phyloP scores from a whole-genome alignment of 2,888 invertebrate genomes.

The Mimumesa dahlbomi region DNA sequence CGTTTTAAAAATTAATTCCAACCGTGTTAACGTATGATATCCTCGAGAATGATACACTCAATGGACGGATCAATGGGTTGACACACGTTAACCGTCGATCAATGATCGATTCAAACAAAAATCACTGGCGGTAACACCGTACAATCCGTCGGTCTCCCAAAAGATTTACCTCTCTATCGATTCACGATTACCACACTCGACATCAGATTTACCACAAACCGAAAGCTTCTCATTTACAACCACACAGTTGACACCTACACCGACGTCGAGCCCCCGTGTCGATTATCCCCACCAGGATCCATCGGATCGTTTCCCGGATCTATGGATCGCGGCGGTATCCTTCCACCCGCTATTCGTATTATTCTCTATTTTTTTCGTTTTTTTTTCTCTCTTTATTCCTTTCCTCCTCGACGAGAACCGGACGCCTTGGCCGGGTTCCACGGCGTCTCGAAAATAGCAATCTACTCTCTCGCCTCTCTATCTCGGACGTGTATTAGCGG shows the following conservation, averaged over 20 bases:
- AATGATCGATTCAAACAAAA: slow-evolving; percentile 9
- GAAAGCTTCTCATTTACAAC: no score
- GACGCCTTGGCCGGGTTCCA: slow-evolving; percentile 61
- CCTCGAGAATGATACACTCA: no score
- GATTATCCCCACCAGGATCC: slow-evolving; percentile 1
- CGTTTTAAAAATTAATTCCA: no score
- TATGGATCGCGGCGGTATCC: slow-evolving; percentile 1
- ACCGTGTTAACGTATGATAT: no score
- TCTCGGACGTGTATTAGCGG: slow-evolving; percentile 6
- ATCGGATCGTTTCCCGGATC: slow-evolving; percentile 10
- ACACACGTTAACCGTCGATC: slow-evolving; percentile 17
- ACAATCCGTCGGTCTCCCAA: not conserved
- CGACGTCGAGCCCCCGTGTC: no score
- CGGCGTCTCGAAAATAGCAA: slow-evolving; percentile 65
- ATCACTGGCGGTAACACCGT: slow-evolving; percentile 5
- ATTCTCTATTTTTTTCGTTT: slow-evolving; percentile 4
- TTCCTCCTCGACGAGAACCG: slow-evolving; percentile 25
- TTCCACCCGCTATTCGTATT: slow-evolving; percentile 18
- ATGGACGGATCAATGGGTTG: slow-evolving; percentile 23
- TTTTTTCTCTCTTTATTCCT: slow-evolving; percentile 10
- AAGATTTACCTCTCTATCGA: no score
- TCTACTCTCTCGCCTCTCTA: slow-evolving; percentile 37
- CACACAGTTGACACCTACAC: no score
- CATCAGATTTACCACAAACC: no score
- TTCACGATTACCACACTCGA: no score